Evolutionary conservation across 2,888 invertebrate genomes (phyloP), one percentile per base, ranked within the genome.

Genomic region (Lithosia quadra): DNA sequence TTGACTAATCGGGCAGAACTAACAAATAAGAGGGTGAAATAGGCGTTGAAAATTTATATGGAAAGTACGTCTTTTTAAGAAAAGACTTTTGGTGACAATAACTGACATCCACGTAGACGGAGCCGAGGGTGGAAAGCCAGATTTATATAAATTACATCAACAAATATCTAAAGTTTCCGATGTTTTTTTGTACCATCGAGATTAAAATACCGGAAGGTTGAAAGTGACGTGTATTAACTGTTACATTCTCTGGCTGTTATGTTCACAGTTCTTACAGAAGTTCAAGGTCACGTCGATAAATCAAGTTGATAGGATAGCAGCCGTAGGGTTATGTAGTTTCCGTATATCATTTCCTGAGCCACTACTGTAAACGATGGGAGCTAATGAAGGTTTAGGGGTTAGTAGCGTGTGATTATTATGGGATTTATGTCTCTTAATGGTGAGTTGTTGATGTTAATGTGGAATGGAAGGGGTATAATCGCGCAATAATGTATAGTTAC

Each of bases 231-330:
- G 21, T 57, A 58, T 59, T 66, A 61, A 57, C 1, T 75, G 58
- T 53, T 22, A 13, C 64, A 67, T 59, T 55, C 39, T 68, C 59
- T 33, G 33, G 67, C 72, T 63, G 70, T 66, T 71, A 58, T 73
- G 57, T 65, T 70, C 56, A 68, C 68, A 71, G 65, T 68, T 65
- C 71, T 67, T 59, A 56, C 58, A 22, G 63, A 72, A 76, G 72
- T 78, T 78, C 68, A 75, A 78, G 79, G 79, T 65, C 68, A 59
- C 21, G 39, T 39, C 53, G 65, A 79, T 80, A 78, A 75, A 80
- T 80, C 79, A 78, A 71, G 68, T 77, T 33, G 67, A 65, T 72
- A 62, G 70, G 72, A 75, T 73, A 74, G 57, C 59, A 63, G 55
- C 60, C 36, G 67, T 18, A 56, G 69, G 39, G 69, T 75, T 75